Evolutionary conservation across 2,888 invertebrate species (phyloP), one percentile per base, ranked within the genome.

Genomic region (Eudemis profundana): DNA sequence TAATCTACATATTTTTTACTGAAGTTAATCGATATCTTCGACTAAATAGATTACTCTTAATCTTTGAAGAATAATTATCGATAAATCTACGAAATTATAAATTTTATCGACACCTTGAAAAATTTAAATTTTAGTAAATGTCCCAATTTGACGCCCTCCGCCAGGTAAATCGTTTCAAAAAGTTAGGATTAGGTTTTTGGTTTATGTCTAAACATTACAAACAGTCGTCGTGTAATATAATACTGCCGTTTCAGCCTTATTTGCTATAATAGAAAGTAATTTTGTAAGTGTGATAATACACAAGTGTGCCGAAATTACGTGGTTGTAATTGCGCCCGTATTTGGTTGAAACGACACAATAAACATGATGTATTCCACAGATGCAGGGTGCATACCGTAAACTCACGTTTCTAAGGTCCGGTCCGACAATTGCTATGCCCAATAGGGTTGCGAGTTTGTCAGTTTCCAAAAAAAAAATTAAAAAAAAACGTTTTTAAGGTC

Each of bases 1-100:
- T n/a, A n/a, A n/a, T n/a, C n/a, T n/a, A n/a, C n/a, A 27, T 27
- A 27, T 21, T 46, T 42, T 46, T 46, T 46, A 46, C 46, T 10
- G 5, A 8, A 33, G 8, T 33, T 3, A 46, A 19, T 21, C n/a
- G 4, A 44, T 19, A 44, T 19, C 3, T 19, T 19, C 5, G 10
- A 42, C 8, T 42, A 7, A 17, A 17, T 42, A 8, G 14, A 40
- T 42, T 10, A 0, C 15, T 17, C 19, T 21, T 12, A 8, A 2
- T 21, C 3, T 19, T 19, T 46, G 10, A 46, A 46, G 4, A 19
- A 19, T 19, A 44, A 12, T 12, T 21, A 12, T n/a, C n/a, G n/a
- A 46, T 21, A 4, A 46, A 17, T 42, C 17, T 21, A 46, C 21
- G 1, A 46, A 21, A 21, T n/a, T 46, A 21, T n/a, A 21, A 12